Percentiles rank a stretch among this genome's conserved stretches.
These are phyloP conservation scores for Chamaetylas fuelleborni DNA, from an alignment of 2,113 vertebrate genomes.

Conservation along the genomic window DNA sequence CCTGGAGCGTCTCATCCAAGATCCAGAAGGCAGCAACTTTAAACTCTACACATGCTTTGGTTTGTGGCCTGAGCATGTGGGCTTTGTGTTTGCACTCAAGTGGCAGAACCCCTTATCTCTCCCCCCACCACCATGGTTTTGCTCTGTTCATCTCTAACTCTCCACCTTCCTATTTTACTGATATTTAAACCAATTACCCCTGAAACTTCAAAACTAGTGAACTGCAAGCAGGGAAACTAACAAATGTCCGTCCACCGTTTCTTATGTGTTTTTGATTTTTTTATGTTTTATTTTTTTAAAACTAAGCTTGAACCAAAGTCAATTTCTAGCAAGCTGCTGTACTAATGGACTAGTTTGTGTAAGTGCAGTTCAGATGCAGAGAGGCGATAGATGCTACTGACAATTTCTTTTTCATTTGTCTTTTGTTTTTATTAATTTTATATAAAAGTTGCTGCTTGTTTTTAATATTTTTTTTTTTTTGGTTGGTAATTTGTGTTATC, in stretches of 20 bases:
- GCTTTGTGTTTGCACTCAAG: constrained; percentile 53
- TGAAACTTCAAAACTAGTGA: constrained; percentile 72
- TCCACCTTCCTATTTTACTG: constrained; percentile 60
- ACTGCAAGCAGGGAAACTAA: constrained; percentile 80
- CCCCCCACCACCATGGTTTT: constrained; percentile 10
- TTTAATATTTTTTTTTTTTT: constrained; percentile 66
- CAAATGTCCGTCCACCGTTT: constrained; percentile 87
- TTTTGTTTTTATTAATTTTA: constrained; percentile 80
- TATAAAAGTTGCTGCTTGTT: constrained; percentile 85
- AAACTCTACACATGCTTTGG: background rate
- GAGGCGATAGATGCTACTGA: constrained; percentile 89
- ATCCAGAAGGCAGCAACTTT: constrained; percentile 46
- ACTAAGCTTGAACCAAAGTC: constrained; percentile 99
- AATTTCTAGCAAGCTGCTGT: constrained; percentile 97
- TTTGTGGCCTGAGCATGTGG: constrained; percentile 14
- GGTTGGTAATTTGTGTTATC: constrained; percentile 76
- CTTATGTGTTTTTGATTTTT: constrained; percentile 73
- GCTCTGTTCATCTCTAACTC: constrained; percentile 61
- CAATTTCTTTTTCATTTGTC: constrained; percentile 81
- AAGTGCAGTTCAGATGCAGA: constrained; percentile 84
- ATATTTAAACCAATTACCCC: constrained; percentile 64
- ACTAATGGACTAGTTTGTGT: constrained; percentile 89
- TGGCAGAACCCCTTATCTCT: constrained; percentile 64
- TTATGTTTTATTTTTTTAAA: constrained; percentile 76
- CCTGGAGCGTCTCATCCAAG: constrained; percentile 45